Conservation (phyloP, 2,888 invertebrate genomes). For the Orchesellides sinensis region DNA sequence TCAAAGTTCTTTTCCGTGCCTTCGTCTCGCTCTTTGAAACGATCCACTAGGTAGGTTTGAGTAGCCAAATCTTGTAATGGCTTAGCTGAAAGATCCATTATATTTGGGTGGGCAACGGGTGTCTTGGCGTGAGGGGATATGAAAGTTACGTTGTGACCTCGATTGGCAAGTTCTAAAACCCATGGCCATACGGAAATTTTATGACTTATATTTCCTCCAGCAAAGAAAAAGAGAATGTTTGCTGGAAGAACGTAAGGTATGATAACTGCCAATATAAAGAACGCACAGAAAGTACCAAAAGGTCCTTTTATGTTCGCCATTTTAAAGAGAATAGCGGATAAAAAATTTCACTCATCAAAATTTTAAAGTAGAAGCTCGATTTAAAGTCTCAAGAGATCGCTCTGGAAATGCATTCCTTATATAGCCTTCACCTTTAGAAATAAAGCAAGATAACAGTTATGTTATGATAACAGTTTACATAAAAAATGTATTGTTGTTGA, state of each 20-base stretch:
- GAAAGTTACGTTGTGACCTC: slow-evolving; percentile 71
- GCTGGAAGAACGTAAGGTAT: slow-evolving; percentile 38
- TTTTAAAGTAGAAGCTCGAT: no score
- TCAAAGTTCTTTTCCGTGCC: slow-evolving; percentile 51
- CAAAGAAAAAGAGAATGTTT: slow-evolving; percentile 72
- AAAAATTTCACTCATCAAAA: no score
- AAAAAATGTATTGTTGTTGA: no score
- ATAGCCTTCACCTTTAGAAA: no score
- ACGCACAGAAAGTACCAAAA: no score
- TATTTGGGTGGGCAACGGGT: slow-evolving; percentile 53
- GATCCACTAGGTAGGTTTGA: slow-evolving; percentile 62
- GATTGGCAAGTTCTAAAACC: slow-evolving; percentile 64
- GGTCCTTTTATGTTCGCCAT: no score
- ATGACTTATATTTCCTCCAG: slow-evolving; percentile 70
- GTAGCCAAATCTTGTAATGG: slow-evolving; percentile 46
- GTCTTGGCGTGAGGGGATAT: slow-evolving; percentile 68
- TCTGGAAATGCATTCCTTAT: no score
- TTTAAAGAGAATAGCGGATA: no score
- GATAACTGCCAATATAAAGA: slow-evolving; percentile 11
- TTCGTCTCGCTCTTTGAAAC: slow-evolving; percentile 61
- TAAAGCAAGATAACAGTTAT: no score
- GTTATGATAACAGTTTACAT: no score
- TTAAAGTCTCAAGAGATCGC: no score
- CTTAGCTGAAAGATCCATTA: slow-evolving; percentile 54
- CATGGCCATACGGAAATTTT: slow-evolving; percentile 69